These are phyloP conservation scores for Falco peregrinus DNA, from an alignment of 2,797 vertebrate species.

Conservation along the genomic window DNA sequence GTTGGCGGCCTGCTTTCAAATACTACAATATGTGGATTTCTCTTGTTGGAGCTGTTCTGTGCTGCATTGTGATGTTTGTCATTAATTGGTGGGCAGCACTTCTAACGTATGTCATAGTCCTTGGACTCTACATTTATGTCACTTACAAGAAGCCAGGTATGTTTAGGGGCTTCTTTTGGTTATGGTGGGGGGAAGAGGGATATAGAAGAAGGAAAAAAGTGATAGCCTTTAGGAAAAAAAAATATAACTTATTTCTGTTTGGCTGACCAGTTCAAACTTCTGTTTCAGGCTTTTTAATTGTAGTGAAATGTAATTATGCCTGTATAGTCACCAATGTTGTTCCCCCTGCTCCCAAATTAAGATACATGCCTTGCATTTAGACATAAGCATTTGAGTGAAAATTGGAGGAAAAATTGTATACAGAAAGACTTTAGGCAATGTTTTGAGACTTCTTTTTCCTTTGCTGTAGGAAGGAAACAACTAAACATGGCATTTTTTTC, in stretches of 20 bases:
- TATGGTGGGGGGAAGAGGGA: neutral
- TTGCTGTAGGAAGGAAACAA: neutral
- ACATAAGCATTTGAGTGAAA: neutral
- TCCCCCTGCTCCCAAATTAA: neutral
- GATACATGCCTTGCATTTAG: neutral
- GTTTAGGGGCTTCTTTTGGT: neutral
- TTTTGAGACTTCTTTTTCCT: neutral
- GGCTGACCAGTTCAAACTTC: neutral
- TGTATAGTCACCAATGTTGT: neutral
- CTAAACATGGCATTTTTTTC: neutral
- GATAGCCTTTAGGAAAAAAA: neutral
- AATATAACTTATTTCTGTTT: neutral
- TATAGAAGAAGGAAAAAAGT: neutral
- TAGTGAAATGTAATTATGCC: neutral
- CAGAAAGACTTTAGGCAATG: neutral
- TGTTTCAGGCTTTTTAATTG: neutral
- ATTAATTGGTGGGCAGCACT: constrained; percentile 99
- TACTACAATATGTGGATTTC: constrained; percentile 99
- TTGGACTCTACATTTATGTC: constrained; percentile 97
- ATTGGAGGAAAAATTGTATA: neutral
- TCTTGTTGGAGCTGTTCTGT: constrained; percentile 90
- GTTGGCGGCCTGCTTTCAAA: constrained; percentile 98
- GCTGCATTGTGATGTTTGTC: constrained; percentile 98
- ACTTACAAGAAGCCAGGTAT: constrained; percentile 98
- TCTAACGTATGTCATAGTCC: constrained; percentile 93